phyloP scores from a whole-genome alignment of 2,797 vertebrate genomes.

The Scomberomorus guttatus region DNA sequence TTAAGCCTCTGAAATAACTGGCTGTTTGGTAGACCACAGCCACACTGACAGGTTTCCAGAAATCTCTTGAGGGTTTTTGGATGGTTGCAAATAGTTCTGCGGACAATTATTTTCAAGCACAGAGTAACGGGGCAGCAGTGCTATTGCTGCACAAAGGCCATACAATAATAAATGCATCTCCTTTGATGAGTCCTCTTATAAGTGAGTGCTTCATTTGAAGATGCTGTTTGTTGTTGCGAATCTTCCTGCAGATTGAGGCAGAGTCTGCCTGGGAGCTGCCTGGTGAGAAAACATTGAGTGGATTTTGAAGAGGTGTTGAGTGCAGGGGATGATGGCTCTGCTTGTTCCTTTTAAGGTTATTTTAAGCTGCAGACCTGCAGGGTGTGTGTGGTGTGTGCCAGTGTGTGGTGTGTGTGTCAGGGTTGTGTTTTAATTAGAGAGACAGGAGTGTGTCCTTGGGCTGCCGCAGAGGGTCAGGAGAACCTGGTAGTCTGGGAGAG shows the following conservation, averaged over 20 bases:
- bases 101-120: conserved; percentile 61
- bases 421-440: conserved; percentile 88
- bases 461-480: conserved; percentile 81
- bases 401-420: conserved; percentile 66
- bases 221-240: conserved; percentile 60
- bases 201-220: conserved; percentile 50
- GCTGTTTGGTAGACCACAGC: conserved; percentile 26
- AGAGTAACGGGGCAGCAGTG: conserved; percentile 17
- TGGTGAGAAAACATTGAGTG: conserved; percentile 75
- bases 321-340: conserved; percentile 77
- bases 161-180: conserved; percentile 61
- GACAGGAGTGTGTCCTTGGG: conserved; percentile 85
- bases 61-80: conserved; percentile 33
- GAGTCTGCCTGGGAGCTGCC: conserved; percentile 70
- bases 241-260: conserved; percentile 65
- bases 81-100: conserved; percentile 43
- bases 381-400: conserved; percentile 57
- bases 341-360: conserved; percentile 83
- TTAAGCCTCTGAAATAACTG: not conserved
- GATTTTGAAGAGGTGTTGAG: conserved; percentile 83
- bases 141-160: conserved; percentile 45
- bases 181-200: conserved; percentile 55
- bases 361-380: conserved; percentile 82
- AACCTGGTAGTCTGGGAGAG: conserved; percentile 78
- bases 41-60: conserved; percentile 39